Percentiles rank a stretch among this genome's conserved stretches.
Evolutionary conservation across 2,888 invertebrate species (phyloP).

Genomic region (Spodoptera littoralis): DNA sequence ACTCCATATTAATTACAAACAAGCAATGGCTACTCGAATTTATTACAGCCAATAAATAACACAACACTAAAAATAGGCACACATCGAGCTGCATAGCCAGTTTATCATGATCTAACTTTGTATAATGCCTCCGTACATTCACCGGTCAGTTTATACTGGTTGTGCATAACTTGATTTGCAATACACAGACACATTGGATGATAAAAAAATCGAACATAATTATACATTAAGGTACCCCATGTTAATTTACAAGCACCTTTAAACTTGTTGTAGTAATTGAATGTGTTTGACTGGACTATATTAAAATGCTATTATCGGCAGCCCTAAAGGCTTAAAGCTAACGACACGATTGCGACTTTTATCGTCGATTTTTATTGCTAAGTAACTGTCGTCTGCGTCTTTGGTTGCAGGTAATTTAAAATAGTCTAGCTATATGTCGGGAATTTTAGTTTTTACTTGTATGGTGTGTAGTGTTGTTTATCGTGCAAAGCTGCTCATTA

Average conservation of each 20-base stretch:
- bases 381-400: too few species aligned
- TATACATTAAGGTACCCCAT: slow-evolving; percentile 34
- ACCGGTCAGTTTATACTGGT: too few species aligned
- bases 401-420: too few species aligned
- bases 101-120: too few species aligned
- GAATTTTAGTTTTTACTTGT: too few species aligned
- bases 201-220: slow-evolving; percentile 45
- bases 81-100: too few species aligned
- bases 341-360: slow-evolving; percentile 15
- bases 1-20: slow-evolving; percentile 17
- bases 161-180: too few species aligned
- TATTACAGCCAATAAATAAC: slow-evolving; percentile 52
- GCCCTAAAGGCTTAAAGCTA: slow-evolving; percentile 47
- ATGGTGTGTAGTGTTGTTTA: too few species aligned
- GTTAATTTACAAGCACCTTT: slow-evolving; percentile 54
- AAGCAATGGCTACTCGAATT: slow-evolving; percentile 16
- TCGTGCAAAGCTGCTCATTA: too few species aligned
- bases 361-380: neutral
- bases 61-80: slow-evolving; percentile 39
- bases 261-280: slow-evolving; percentile 56
- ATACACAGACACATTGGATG: slow-evolving; percentile 21
- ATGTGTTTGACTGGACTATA: slow-evolving; percentile 53
- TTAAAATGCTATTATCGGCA: slow-evolving; percentile 47
- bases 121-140: too few species aligned
- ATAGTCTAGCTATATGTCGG: too few species aligned